Percentiles rank a stretch among this genome's conserved stretches.
These are phyloP conservation scores for Bradypodion pumilum DNA, from an alignment of 2,797 vertebrate species.

Conservation along the genomic window DNA sequence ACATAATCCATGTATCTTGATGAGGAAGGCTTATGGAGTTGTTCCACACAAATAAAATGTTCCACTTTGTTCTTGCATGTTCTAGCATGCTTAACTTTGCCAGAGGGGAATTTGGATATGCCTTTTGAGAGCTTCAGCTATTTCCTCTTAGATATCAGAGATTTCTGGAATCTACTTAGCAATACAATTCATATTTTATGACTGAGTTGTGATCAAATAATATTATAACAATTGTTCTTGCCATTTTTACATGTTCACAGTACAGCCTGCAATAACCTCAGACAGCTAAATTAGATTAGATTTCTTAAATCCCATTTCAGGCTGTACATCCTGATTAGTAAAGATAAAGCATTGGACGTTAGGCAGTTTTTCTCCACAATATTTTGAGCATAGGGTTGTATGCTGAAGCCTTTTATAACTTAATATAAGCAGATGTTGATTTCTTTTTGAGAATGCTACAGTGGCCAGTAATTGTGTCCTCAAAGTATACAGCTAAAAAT, in stretches of 20 bases:
- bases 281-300: slow-evolving; percentile 35
- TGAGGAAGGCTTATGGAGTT: not conserved
- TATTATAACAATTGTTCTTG: slow-evolving; percentile 35
- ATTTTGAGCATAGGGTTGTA: not conserved
- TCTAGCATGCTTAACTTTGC: not conserved
- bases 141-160: slow-evolving; percentile 17
- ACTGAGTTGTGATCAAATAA: slow-evolving; percentile 38
- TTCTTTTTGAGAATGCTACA: not conserved
- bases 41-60: not conserved
- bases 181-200: slow-evolving; percentile 34
- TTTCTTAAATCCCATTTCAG: slow-evolving; percentile 13
- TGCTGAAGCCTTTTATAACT: not conserved
- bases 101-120: not conserved
- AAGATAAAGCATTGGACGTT: slow-evolving; percentile 26
- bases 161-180: slow-evolving; percentile 25
- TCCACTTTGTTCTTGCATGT: not conserved
- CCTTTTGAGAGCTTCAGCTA: slow-evolving; percentile 22
- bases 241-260: slow-evolving; percentile 38
- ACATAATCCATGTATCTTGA: not conserved
- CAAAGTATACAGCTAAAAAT: not conserved
- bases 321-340: not conserved
- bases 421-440: not conserved
- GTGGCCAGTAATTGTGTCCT: not conserved
- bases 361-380: not conserved
- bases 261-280: slow-evolving; percentile 26